Conservation (phyloP, 2,888 invertebrate species). For the Orchesella flavescens region DNA sequence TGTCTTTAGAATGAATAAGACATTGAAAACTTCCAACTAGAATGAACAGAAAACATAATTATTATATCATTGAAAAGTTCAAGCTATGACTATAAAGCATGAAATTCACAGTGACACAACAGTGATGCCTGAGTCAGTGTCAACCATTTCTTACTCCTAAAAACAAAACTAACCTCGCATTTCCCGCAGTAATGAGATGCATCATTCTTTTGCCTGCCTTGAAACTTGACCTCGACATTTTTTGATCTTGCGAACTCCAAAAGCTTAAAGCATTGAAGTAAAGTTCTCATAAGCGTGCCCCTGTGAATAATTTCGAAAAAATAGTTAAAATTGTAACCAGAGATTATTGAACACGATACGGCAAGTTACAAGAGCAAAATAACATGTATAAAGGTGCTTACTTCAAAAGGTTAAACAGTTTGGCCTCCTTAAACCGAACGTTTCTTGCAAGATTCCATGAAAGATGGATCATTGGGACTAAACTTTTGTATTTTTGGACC, state of each 20-base stretch:
- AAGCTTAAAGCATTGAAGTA: conserved; percentile 90
- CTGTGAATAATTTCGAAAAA: conserved; percentile 76
- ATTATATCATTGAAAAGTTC: background rate
- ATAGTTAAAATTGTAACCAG: background rate
- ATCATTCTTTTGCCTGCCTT: conserved; percentile 94
- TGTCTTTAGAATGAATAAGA: conserved; percentile 95
- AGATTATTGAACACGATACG: too few relatives aligned
- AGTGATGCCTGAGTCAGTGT: too few relatives aligned
- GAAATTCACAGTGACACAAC: background rate
- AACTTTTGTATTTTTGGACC: conserved; percentile 93
- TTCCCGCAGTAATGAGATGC: conserved; percentile 98
- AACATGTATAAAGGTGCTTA: conserved; percentile 74
- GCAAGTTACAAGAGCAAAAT: background rate
- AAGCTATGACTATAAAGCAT: background rate
- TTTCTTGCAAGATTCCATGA: conserved; percentile 98
- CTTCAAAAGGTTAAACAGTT: conserved; percentile 88
- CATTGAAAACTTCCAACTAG: conserved; percentile 97
- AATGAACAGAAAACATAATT: conserved; percentile 72
- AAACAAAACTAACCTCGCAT: conserved; percentile 85
- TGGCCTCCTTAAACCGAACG: conserved; percentile 93
- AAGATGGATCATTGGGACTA: conserved; percentile 97
- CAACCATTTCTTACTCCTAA: background rate
- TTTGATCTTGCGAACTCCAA: conserved; percentile 89
- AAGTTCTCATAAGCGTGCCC: conserved; percentile 89
- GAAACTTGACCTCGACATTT: conserved; percentile 91